A percentile compares a stretch with the other conserved stretches of the same genome.
These are phyloP conservation scores for Papio anubis DNA, from an alignment of 2,113 vertebrate genomes.

Conservation along the genomic window DNA sequence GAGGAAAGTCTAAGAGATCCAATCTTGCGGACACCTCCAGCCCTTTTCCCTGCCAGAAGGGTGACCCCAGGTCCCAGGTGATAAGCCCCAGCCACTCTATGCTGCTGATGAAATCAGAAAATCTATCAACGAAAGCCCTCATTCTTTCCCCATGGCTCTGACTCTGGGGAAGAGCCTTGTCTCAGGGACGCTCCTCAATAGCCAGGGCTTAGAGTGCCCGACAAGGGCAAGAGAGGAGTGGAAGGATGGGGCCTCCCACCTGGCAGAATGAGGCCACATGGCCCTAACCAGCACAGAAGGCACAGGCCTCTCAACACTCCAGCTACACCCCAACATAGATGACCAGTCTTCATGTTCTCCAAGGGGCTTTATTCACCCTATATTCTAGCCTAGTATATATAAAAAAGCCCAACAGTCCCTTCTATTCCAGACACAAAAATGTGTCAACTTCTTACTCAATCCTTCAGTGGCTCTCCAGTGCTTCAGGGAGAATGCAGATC, in stretches of 20 bases:
- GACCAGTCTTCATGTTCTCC: not conserved
- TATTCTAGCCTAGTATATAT: not conserved
- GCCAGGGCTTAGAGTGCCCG: accelerated
- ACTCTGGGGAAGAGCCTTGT: not conserved
- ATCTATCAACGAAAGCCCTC: not conserved
- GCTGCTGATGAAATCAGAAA: not conserved
- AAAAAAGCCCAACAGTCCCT: not conserved
- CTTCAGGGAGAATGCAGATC: not conserved
- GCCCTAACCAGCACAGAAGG: not conserved
- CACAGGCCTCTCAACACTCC: no score
- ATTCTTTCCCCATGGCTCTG: not conserved
- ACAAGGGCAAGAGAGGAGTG: not conserved
- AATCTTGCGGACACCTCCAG: not conserved
- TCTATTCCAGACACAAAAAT: not conserved
- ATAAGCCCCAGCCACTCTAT: not conserved
- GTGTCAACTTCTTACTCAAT: not conserved
- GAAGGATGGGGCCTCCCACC: not conserved
- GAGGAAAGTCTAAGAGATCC: not conserved
- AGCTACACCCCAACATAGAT: not conserved
- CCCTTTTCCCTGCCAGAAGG: not conserved
- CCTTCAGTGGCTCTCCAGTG: not conserved
- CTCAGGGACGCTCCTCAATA: not conserved
- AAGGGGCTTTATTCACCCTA: not conserved
- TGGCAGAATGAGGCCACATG: not conserved
- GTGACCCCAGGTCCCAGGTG: not conserved